Percentiles rank a stretch among this genome's conserved stretches.
These are phyloP conservation scores for Agriopis leucophaearia DNA, from an alignment of 2,888 invertebrate genomes.

Conservation along the genomic window DNA sequence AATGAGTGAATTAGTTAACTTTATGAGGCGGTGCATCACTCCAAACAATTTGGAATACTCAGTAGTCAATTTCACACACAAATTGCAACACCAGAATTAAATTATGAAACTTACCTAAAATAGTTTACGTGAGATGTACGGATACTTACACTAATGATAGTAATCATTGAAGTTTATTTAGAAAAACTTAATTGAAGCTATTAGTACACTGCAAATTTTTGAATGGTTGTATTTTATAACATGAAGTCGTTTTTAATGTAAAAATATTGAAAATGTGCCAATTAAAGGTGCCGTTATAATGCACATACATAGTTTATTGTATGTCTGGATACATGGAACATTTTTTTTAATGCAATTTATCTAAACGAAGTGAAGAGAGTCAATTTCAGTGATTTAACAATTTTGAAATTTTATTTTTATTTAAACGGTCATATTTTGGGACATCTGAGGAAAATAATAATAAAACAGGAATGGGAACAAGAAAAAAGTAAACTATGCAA, in stretches of 20 bases:
- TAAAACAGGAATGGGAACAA: conserved; percentile 48
- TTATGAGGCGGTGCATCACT: conserved; percentile 44
- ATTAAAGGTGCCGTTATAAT: conserved; percentile 29
- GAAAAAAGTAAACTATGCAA: conserved; percentile 51
- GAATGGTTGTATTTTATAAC: neutral
- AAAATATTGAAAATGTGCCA: conserved; percentile 24
- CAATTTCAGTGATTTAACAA: neutral
- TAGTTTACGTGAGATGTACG: conserved; percentile 20
- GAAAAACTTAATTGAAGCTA: conserved; percentile 10
- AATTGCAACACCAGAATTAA: conserved; percentile 35
- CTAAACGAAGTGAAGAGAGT: neutral
- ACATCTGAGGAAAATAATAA: conserved; percentile 37
- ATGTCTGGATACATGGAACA: neutral
- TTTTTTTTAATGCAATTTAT: neutral
- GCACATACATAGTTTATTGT: conserved; percentile 4
- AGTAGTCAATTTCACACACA: conserved; percentile 41
- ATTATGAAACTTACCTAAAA: conserved; percentile 43
- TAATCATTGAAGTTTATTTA: conserved; percentile 8
- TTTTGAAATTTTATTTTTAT: neutral
- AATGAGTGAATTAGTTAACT: conserved; percentile 32
- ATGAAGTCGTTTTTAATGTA: conserved; percentile 15
- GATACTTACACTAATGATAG: conserved; percentile 36
- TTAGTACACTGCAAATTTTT: conserved; percentile 12
- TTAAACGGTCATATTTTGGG: neutral
- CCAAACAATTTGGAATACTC: conserved; percentile 25